Base-by-base conservation (phyloP, 1,140 invertebrate genomes). In the Octopus sinensis region DNA sequence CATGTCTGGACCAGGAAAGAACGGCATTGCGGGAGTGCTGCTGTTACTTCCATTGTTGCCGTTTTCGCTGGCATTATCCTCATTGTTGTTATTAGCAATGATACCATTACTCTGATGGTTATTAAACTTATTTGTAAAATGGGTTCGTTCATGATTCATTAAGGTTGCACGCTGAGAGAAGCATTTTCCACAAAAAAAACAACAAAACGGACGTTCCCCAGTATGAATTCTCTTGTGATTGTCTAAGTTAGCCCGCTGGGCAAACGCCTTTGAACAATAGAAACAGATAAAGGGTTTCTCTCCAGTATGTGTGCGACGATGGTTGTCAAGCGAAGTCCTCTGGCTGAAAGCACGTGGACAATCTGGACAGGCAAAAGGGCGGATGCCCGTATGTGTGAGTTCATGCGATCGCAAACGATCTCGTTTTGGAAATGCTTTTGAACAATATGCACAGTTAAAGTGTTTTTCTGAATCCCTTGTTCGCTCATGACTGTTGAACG, bases 91-190 rank as follows among this genome's bases (percentile, higher is more conserved):
- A 13, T 73, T 73, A 6, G 13, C 30, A 13, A n/a, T 73, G 30
- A n/a, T 73, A 10, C 17, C 6, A 73, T n/a, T 7, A 23, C 30
- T 73, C 17, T 17, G 17, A 6, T 9, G 68, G 30, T 43, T 43
- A 73, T 73, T 73, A 23, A 73, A 13, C 6, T 73, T 73, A 73
- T 73, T 73, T 73, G 68, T 73, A 13, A 73, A 73, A 54, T 84
- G 83, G 1, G 53, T 80, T 12, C 68, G 51, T n/a, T 76, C 78
- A 53, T 82, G 78, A 89, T 98, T 98, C 92, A 98, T 96, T 86
- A 99, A 92, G 82, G 97, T 97, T 82, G 96, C 97, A 23, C 75
- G 81, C 53, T 54, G 76, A 6, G 80, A 53, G 54, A 90, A 91
- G 9, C 82, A 73, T 13, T 83, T 79, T 9, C 86, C 86, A 85